Percentiles rank a stretch among this genome's conserved stretches.
Evolutionary conservation across 2,113 vertebrate species (phyloP).

Genomic region (Myrmecophaga tridactyla): DNA sequence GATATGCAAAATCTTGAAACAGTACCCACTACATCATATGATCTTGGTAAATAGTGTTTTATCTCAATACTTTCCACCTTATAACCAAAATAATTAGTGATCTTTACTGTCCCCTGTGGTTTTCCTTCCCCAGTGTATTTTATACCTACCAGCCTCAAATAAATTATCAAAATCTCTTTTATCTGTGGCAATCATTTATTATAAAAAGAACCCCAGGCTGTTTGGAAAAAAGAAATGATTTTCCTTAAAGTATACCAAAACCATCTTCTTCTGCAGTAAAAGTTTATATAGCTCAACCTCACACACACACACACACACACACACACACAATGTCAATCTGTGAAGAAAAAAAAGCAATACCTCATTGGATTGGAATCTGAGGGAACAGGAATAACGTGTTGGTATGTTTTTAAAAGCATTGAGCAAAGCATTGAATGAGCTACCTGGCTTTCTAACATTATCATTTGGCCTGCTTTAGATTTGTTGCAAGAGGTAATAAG

Average conservation of each 20-base stretch:
- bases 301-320: background rate
- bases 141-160: background rate
- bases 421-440: background rate
- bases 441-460: background rate
- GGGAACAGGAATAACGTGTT: background rate
- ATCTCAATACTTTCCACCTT: background rate
- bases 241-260: background rate
- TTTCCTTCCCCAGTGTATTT: background rate
- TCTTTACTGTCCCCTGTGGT: background rate
- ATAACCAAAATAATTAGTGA: background rate
- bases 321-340: background rate
- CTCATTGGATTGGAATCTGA: background rate
- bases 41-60: background rate
- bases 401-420: background rate
- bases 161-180: slow-evolving; percentile 9
- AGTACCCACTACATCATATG: background rate
- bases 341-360: background rate
- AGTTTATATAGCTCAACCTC: background rate
- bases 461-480: background rate
- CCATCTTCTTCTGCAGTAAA: background rate
- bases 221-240: background rate
- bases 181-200: background rate
- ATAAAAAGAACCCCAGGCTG: background rate
- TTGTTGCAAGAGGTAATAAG: slow-evolving; percentile 51
- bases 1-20: background rate